Base-by-base conservation (phyloP, 2,797 vertebrate genomes). In the Enteromius treurensis region DNA sequence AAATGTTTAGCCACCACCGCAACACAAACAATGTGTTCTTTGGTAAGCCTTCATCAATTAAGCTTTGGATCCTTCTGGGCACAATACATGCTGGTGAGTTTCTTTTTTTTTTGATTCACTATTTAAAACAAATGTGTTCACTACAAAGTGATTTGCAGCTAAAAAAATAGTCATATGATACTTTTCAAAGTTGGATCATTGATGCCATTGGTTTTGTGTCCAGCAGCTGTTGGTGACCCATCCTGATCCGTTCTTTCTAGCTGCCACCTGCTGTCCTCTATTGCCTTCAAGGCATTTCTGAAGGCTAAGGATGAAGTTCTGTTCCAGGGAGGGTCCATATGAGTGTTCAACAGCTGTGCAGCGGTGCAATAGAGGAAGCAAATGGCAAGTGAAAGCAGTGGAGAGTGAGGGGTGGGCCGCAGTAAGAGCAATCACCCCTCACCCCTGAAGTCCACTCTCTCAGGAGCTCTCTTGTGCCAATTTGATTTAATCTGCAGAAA, bases 401-500 rank as follows among this genome's bases (percentile, higher is more conserved):
- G 47, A 60, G 67, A 34, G 65, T 1, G 21, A 81, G 42, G 62
- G 68, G 49, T 80, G 81, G 51, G 60, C 53, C n/a, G 21, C 10
- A 37, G 29, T 77, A 64, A 77, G 74, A 83, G 80, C 74, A 83
- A 76, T 82, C 47, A 60, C 75, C 74, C 74, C 53, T 83, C 80
- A 78, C 88, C 91, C 78, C 77, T 85, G 89, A 88, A 88, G 85
- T 81, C 82, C 84, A 78, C 77, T 89, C 90, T 91, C 89, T 92
- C 89, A 91, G 85, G 82, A 87, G 85, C 77, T 80, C 70, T 85
- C 88, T 89, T 87, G 90, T 83, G 90, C 92, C 93, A 94, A 95
- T 94, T 93, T 92, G 91, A 93, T 93, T 93, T 93, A 93, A 91
- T 93, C 89, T 88, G 88, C 86, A 90, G 91, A 90, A 92, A 92